Conservation (phyloP, 2,113 vertebrate genomes). For the Thryonomys swinderianus region DNA sequence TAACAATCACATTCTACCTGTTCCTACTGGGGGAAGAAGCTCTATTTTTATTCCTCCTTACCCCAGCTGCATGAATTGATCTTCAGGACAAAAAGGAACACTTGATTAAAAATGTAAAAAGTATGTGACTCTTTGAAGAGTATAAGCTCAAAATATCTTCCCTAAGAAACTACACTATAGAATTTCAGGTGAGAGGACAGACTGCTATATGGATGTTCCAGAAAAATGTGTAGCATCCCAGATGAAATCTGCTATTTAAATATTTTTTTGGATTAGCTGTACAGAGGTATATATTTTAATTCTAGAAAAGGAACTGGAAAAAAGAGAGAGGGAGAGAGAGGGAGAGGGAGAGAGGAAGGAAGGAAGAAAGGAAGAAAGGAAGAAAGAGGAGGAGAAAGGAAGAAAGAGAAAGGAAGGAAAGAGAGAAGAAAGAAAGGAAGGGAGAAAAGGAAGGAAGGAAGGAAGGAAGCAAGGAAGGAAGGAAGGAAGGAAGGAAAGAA, state of each 20-base stretch:
- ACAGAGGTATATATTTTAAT: neutral
- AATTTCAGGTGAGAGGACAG: neutral
- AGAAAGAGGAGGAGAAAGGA: too few relatives aligned
- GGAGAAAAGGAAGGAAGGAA: too few relatives aligned
- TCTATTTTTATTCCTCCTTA: conserved; percentile 28
- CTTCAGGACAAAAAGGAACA: neutral
- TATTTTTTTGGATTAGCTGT: neutral
- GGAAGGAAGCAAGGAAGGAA: too few relatives aligned
- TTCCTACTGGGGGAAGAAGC: neutral
- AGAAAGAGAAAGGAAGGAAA: too few relatives aligned
- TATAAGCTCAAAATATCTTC: neutral
- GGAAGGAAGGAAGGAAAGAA: too few relatives aligned
- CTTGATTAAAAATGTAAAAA: neutral
- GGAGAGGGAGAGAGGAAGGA: too few relatives aligned
- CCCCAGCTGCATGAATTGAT: neutral
- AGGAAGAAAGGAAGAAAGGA: too few relatives aligned
- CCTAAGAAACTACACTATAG: neutral
- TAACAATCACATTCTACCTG: conserved; percentile 32
- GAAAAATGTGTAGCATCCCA: neutral
- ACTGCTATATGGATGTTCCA: fast-evolving
- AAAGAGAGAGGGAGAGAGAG: too few relatives aligned
- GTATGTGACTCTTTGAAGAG: conserved; percentile 8
- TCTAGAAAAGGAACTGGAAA: neutral
- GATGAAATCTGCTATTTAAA: neutral
- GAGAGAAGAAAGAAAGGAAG: too few relatives aligned